These are phyloP conservation scores for Zele albiditarsus DNA, from an alignment of 2,888 invertebrate genomes.

Conservation along the genomic window DNA sequence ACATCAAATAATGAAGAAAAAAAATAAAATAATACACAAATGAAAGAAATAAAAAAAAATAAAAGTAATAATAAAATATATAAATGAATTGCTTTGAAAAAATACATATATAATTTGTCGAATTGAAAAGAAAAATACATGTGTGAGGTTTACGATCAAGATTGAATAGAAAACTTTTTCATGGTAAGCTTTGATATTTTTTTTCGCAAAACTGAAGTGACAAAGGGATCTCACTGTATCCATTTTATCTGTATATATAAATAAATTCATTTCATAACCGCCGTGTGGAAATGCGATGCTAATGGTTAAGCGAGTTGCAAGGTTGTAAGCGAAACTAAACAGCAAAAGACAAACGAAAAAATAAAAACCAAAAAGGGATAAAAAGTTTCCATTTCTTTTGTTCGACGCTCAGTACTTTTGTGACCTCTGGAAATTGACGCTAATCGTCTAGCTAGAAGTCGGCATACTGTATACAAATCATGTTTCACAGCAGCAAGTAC, in stretches of 20 bases:
- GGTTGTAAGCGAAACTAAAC: neutral
- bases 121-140: slow-evolving; percentile 4
- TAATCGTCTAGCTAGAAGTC: slow-evolving; percentile 53
- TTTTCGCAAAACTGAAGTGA: neutral
- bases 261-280: slow-evolving; percentile 20
- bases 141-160: neutral
- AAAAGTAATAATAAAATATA: neutral
- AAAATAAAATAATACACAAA: neutral
- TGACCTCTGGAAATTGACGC: slow-evolving; percentile 54
- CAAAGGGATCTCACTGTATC: neutral
- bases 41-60: neutral
- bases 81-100: neutral
- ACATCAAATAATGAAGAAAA: neutral
- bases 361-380: neutral
- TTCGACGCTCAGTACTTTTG: slow-evolving; percentile 45
- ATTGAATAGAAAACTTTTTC: slow-evolving; percentile 12
- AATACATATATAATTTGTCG: neutral
- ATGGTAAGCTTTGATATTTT: slow-evolving; percentile 11
- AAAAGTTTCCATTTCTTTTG: slow-evolving; percentile 23
- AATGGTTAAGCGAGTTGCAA: slow-evolving; percentile 21
- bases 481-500: neutral
- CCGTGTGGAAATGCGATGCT: slow-evolving; percentile 9
- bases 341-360: slow-evolving; percentile 1
- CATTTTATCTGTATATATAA: neutral
- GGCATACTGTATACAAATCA: slow-evolving; percentile 12